phyloP scores from a whole-genome alignment of 2,113 vertebrate genomes.

The Hippolais icterina region DNA sequence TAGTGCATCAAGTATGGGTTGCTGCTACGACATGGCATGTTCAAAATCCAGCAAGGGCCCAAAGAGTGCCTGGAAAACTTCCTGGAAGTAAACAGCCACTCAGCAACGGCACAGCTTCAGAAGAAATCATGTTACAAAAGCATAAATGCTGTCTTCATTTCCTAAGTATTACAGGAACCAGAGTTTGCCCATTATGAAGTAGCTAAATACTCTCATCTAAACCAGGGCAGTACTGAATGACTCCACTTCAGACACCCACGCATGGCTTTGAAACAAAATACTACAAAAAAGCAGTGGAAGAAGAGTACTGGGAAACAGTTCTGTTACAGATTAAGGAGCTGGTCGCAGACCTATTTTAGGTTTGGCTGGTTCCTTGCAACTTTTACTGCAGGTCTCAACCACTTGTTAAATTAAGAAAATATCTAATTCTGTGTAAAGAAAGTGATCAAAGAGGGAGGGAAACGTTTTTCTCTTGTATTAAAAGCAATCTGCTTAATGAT shows the following conservation, averaged over 20 bases:
- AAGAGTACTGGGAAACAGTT: background rate
- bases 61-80: background rate
- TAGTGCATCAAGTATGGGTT: background rate
- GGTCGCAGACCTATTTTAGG: background rate
- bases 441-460: background rate
- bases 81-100: background rate
- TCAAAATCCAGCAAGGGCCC: background rate
- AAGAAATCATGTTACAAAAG: background rate
- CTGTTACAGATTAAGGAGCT: background rate
- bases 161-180: background rate
- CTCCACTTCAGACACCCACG: background rate
- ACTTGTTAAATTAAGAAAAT: background rate
- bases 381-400: background rate
- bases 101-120: background rate
- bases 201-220: background rate
- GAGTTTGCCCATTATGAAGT: background rate
- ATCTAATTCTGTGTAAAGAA: background rate
- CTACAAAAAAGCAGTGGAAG: background rate
- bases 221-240: background rate
- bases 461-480: background rate
- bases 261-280: background rate
- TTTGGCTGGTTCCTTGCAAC: background rate
- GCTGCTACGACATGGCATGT: background rate
- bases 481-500: background rate
- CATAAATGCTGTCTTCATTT: background rate